A percentile compares a stretch with the other conserved stretches of the same genome.
phyloP scores from a whole-genome alignment of 64 coral and sea anemone genomes.

The Montipora sp. region DNA sequence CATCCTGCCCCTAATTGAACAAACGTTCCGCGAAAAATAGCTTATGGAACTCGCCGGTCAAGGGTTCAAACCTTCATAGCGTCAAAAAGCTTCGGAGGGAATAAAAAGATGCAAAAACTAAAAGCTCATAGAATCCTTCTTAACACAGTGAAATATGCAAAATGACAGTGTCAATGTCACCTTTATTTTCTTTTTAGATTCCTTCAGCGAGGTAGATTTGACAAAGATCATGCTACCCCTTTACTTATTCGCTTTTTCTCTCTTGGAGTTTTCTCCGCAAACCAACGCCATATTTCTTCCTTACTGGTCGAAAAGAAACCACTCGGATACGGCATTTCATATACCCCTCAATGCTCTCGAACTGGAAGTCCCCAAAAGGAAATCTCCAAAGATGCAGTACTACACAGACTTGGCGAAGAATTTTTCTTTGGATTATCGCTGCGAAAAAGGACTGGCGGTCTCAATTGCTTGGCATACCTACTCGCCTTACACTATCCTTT shows the following conservation, averaged over 20 bases:
- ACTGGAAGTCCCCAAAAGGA: not conserved
- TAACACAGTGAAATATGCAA: not conserved
- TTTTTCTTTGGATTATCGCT: slow-evolving; percentile 78
- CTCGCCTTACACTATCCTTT: slow-evolving; percentile 59
- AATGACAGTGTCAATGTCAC: not conserved
- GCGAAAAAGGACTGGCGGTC: slow-evolving; percentile 65
- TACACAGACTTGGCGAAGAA: slow-evolving; percentile 20
- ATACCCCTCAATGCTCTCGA: slow-evolving; percentile 7
- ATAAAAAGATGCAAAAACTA: too few relatives aligned
- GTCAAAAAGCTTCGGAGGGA: too few relatives aligned
- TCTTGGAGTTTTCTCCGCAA: not conserved
- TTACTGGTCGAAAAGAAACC: slow-evolving; percentile 66
- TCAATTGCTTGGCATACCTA: slow-evolving; percentile 88
- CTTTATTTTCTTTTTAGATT: not conserved
- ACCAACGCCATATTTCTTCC: slow-evolving; percentile 54
- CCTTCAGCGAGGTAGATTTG: not conserved
- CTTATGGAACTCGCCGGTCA: too few relatives aligned
- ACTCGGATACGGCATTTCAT: slow-evolving; percentile 41
- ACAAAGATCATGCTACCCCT: not conserved
- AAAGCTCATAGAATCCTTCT: too few relatives aligned
- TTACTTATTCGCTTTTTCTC: not conserved
- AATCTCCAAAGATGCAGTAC: not conserved
- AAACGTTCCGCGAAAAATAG: too few relatives aligned
- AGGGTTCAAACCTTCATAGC: too few relatives aligned
- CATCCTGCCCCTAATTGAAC: too few relatives aligned